A percentile compares a stretch with the other conserved stretches of the same genome.
Conservation (phyloP, 2,113 vertebrate genomes). For the Entosphenus tridentatus region DNA sequence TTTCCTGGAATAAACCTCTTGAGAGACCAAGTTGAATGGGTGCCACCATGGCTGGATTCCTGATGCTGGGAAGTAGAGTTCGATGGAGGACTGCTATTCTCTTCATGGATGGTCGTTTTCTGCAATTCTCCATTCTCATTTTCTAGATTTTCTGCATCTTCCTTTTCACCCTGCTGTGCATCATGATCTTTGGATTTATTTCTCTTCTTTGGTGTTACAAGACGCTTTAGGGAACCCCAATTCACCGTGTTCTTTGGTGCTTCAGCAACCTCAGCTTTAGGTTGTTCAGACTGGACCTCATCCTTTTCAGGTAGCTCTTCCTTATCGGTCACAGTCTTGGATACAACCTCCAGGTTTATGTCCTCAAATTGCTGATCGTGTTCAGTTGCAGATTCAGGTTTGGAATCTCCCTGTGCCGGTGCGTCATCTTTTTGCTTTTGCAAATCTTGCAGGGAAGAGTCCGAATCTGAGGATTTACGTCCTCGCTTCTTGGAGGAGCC, state of each 20-base stretch:
- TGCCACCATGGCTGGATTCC: not conserved
- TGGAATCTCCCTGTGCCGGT: constrained; percentile 1
- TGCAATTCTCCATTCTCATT: not conserved
- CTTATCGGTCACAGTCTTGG: not conserved
- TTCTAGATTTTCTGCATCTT: not conserved
- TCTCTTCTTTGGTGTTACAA: not conserved
- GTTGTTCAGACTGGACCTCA: too few relatives aligned
- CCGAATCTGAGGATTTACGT: not conserved
- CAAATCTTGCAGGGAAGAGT: not conserved
- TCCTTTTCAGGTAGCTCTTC: not conserved
- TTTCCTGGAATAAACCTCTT: not conserved
- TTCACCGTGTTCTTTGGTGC: not conserved
- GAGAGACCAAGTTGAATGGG: not conserved
- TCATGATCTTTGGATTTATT: not conserved
- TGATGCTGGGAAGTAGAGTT: not conserved
- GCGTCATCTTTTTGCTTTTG: not conserved
- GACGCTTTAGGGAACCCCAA: constrained; percentile 3
- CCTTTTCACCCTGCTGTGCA: not conserved
- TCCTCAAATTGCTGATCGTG: not conserved
- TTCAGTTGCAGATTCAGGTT: not conserved
- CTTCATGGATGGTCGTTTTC: not conserved
- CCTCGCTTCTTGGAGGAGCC: constrained; percentile 4
- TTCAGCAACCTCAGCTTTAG: not conserved
- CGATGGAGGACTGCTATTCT: not conserved
- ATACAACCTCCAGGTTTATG: not conserved